phyloP scores from a whole-genome alignment of 2,888 invertebrate genomes.

The Drosophila rubida region DNA sequence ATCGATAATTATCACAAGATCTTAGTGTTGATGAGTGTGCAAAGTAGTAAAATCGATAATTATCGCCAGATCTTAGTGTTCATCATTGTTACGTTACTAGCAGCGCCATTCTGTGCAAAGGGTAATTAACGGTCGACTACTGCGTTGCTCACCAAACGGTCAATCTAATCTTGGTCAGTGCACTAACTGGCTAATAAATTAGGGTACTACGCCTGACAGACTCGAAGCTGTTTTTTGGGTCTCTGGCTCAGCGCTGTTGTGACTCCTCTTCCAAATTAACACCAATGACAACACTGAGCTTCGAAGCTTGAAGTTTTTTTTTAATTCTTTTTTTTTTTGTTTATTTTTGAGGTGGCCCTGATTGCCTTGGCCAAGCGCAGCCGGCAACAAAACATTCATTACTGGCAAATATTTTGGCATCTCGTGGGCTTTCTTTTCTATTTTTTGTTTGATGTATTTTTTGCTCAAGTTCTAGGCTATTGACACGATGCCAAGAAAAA shows the following conservation, averaged over 20 bases:
- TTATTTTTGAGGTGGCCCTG: conserved; percentile 41
- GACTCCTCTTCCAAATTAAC: conserved; percentile 45
- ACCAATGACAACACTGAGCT: conserved; percentile 47
- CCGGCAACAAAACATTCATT: conserved; percentile 40
- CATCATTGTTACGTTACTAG: not conserved
- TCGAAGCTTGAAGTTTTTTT: conserved; percentile 51
- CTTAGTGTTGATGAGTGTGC: no score
- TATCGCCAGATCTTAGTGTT: not conserved
- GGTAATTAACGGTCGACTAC: conserved; percentile 12
- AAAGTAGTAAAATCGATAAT: not conserved
- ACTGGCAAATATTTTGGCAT: conserved; percentile 43
- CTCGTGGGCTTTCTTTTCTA: conserved; percentile 10
- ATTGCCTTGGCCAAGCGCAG: conserved; percentile 27
- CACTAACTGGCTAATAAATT: conserved; percentile 40
- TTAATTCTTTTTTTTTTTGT: conserved; percentile 35
- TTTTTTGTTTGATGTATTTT: conserved; percentile 7
- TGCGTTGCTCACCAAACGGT: not conserved
- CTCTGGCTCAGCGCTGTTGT: not conserved
- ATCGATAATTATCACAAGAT: not conserved
- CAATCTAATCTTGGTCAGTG: conserved; percentile 41
- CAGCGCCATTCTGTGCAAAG: not conserved
- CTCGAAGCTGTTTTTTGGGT: conserved; percentile 6
- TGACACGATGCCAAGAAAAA: conserved; percentile 63
- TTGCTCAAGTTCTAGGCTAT: conserved; percentile 67
- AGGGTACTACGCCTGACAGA: conserved; percentile 24